Evolutionary conservation across 2,888 invertebrate species (phyloP).

Genomic region (Cosmia pyralina): DNA sequence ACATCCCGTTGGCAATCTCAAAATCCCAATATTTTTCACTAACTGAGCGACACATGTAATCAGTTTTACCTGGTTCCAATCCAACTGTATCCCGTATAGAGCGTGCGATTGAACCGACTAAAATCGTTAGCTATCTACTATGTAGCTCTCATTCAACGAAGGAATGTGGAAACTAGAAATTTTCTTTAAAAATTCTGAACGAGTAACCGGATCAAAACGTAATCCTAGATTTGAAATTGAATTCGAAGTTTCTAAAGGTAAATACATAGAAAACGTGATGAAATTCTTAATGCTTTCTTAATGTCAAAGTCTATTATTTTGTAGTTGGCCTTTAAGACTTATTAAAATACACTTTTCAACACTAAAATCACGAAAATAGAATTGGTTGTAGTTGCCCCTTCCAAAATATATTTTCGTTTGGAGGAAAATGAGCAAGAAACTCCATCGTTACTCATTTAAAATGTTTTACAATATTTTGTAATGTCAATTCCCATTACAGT

Average conservation of each 20-base stretch:
- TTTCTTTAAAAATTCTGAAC: conserved; percentile 52
- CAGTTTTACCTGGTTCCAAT: conserved; percentile 49
- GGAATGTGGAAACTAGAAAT: conserved; percentile 10
- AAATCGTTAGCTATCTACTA: conserved; percentile 70
- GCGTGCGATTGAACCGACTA: conserved; percentile 79
- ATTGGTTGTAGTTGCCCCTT: neutral
- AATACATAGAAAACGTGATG: neutral
- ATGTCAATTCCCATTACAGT: no score
- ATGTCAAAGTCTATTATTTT: neutral
- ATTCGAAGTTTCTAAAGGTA: conserved; percentile 24
- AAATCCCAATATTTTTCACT: conserved; percentile 48
- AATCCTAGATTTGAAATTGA: conserved; percentile 49
- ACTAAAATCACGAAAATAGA: neutral
- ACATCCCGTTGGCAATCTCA: conserved; percentile 8
- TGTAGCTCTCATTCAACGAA: conserved; percentile 32
- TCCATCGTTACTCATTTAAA: neutral
- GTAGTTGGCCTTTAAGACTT: no score
- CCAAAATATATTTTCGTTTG: neutral
- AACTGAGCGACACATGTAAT: conserved; percentile 43
- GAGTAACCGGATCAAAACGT: conserved; percentile 38
- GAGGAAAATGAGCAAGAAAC: neutral
- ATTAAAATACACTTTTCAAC: no score
- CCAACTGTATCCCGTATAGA: conserved; percentile 41
- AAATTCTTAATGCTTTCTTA: neutral
- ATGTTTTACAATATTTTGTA: neutral